phyloP scores from a whole-genome alignment of 2,797 vertebrate genomes.

The Semotilus atromaculatus region DNA sequence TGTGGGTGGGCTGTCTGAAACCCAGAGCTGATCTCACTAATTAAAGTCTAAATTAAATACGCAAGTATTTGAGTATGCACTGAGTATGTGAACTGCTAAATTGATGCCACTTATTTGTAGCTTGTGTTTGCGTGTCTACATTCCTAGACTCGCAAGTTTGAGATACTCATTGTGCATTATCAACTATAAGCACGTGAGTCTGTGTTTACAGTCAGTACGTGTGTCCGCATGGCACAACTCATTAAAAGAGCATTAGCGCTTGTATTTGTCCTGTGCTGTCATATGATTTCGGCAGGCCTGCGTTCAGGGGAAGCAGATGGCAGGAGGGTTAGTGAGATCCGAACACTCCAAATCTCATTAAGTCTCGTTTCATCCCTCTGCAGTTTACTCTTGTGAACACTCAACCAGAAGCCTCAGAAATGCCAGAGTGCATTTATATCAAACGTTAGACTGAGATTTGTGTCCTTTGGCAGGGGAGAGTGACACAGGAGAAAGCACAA shows the following conservation, averaged over 20 bases:
- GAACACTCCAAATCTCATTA: conserved; percentile 59
- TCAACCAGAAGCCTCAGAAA: conserved; percentile 35
- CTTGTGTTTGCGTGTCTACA: not conserved
- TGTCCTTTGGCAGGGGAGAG: conserved; percentile 29
- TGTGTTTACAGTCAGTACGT: conserved; percentile 40
- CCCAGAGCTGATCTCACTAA: conserved; percentile 1
- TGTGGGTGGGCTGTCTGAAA: conserved; percentile 11
- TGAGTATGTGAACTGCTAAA: not conserved
- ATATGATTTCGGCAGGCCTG: conserved; percentile 37
- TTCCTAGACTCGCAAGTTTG: not conserved
- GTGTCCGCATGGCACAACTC: conserved; percentile 54
- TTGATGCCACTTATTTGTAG: conserved; percentile 19
- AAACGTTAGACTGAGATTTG: conserved; percentile 45
- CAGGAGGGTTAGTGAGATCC: conserved; percentile 39
- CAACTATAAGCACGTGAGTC: not conserved
- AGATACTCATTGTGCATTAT: conserved; percentile 7
- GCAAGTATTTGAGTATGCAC: not conserved
- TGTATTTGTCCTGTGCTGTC: conserved; percentile 55
- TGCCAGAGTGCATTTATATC: conserved; percentile 56
- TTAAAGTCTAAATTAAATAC: conserved; percentile 9
- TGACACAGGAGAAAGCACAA: conserved; percentile 16
- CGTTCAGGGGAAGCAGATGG: conserved; percentile 50
- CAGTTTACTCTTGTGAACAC: conserved; percentile 53
- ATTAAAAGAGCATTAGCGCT: conserved; percentile 57
- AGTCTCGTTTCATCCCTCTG: conserved; percentile 58